phyloP scores from a whole-genome alignment of 2,113 vertebrate species.

The Xiphophorus hellerii region DNA sequence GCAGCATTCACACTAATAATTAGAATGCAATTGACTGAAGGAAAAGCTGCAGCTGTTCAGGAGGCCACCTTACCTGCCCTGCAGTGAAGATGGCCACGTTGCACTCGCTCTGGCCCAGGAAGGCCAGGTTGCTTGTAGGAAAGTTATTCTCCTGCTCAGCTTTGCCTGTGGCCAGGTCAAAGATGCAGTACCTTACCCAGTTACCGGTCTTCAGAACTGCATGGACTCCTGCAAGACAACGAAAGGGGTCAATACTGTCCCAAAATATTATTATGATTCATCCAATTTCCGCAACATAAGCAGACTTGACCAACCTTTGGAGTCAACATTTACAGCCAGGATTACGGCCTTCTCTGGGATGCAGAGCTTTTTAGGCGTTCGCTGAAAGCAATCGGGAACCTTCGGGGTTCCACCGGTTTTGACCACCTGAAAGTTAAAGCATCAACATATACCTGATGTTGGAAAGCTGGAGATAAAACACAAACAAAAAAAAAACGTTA shows the following conservation, averaged over 20 bases:
- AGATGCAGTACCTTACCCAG: constrained; percentile 99
- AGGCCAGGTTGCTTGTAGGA: constrained; percentile 96
- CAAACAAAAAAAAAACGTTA: not conserved
- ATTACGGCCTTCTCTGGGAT: constrained; percentile 99
- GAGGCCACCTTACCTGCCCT: constrained; percentile 87
- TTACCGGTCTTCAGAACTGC: constrained; percentile 97
- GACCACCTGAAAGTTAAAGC: constrained; percentile 85
- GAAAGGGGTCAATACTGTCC: not conserved
- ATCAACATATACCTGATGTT: not conserved
- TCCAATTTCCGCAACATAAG: not conserved
- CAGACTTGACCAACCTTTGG: constrained; percentile 85
- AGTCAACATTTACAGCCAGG: constrained; percentile 98
- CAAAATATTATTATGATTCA: no score
- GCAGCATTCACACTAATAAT: not conserved
- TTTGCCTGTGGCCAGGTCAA: constrained; percentile 98
- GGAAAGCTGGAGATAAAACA: not conserved
- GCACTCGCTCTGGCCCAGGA: constrained; percentile 95
- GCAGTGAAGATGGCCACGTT: constrained; percentile 98
- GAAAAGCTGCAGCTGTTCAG: not conserved
- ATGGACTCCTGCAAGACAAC: constrained; percentile 87
- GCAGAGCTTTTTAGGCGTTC: constrained; percentile 97
- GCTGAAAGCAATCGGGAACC: constrained; percentile 99
- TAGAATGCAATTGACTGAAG: not conserved
- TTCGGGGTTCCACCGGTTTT: constrained; percentile 99
- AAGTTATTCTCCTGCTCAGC: constrained; percentile 99